Conservation (phyloP, 2,113 vertebrate genomes). For the Ardeotis arabs region DNA sequence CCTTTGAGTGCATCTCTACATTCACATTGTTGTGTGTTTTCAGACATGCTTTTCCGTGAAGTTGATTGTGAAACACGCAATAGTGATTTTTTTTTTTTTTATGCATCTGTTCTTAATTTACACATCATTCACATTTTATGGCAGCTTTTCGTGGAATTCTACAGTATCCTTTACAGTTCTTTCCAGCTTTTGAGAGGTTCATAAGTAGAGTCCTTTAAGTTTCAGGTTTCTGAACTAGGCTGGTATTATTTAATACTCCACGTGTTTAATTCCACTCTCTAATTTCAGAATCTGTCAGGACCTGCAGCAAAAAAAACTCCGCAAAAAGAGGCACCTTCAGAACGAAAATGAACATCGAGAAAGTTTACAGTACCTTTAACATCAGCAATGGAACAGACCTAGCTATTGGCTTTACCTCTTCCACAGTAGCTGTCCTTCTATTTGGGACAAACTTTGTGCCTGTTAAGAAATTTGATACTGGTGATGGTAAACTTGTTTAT, state of each 20-base stretch:
- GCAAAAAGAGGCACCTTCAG: not conserved
- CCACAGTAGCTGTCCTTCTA: constrained; percentile 77
- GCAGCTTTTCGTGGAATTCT: not conserved
- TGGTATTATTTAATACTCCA: not conserved
- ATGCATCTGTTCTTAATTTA: not conserved
- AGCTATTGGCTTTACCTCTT: constrained; percentile 77
- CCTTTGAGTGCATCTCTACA: not conserved
- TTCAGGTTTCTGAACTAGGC: not conserved
- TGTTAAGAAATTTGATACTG: constrained; percentile 86
- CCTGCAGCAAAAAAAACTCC: not conserved
- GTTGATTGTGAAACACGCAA: not conserved
- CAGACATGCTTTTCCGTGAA: not conserved
- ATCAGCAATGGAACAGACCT: constrained; percentile 69
- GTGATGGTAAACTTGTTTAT: constrained; percentile 80
- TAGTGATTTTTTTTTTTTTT: not conserved
- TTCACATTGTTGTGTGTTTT: not conserved
- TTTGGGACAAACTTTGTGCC: constrained; percentile 90
- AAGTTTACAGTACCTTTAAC: not conserved
- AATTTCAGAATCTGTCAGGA: constrained; percentile 37
- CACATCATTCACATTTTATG: not conserved
- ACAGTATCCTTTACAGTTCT: not conserved
- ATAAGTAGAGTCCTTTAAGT: not conserved
- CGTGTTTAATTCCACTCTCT: not conserved
- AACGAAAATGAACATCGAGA: not conserved
- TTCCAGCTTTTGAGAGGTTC: not conserved